Evolutionary conservation across 2,888 invertebrate species (phyloP), one percentile per base, ranked within the genome.

Genomic region (Automeris io): DNA sequence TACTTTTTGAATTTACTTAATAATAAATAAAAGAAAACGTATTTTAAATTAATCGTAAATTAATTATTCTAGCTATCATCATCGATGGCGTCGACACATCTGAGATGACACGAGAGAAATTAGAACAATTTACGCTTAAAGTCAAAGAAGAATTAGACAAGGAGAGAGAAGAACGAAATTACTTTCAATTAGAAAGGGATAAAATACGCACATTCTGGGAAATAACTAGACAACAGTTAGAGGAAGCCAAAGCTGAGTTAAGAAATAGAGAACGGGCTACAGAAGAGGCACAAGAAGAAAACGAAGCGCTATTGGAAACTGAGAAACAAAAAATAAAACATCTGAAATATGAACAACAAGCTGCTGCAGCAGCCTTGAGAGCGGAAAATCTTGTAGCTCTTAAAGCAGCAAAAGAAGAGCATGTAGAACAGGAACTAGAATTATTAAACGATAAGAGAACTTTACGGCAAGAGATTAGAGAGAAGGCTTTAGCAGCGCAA

Each of bases 171-270:
- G 98, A 98, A 74, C 86, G 98, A 38, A 98, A 98, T 75, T 98
- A 94, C 71, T 98, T 97, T 61, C 98, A 98, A 78, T 75, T 98
- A 57, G 98, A 98, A 82, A 88, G 98, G 52, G 98, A 98, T 71
- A 97, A 97, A 80, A 89, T 98, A 9, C 90, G 96, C 51, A 95
- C 95, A 2, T 97, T 97, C 70, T 98, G 98, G 98, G 97, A 98
- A 77, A 96, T 98, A 38, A 95, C 97, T 0, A 90, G 95, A 50
- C 92, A 94, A 55, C 95, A 98, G 66, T 79, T 97, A 26, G 95
- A 97, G 61, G 95, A 96, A 81, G 91, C 91, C 7, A 91, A 92
- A 64, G 93, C 95, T 3, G 88, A 89, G 57, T 66, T 92, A 8
- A 83, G 92, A 85, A 85, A 88, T 12, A 82, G 77, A 49, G 88